Percentiles rank a stretch among this genome's conserved stretches.
phyloP scores from a whole-genome alignment of 53 echinoderm and acorn worm genomes.

The Zoroaster sp. region DNA sequence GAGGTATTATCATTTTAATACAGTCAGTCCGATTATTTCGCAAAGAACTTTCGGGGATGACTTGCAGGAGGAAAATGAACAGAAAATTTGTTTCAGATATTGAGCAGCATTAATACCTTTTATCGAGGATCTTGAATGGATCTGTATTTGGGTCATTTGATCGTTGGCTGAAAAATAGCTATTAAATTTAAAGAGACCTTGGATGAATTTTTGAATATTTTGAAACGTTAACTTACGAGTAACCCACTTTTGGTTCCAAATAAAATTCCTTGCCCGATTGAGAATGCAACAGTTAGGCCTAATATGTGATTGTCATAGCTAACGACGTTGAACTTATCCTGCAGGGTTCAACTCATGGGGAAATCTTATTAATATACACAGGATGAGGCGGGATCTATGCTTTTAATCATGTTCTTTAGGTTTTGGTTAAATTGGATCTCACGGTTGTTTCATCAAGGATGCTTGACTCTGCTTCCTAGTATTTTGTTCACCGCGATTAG shows the following conservation, averaged over 20 bases:
- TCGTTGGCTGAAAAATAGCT: too few relatives aligned
- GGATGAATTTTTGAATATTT: too few relatives aligned
- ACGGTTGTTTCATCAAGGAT: slow-evolving; percentile 40
- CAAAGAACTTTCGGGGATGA: too few relatives aligned
- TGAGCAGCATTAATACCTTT: too few relatives aligned
- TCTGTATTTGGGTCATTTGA: too few relatives aligned
- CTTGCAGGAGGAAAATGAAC: too few relatives aligned
- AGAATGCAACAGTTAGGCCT: background rate
- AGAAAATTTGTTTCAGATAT: too few relatives aligned
- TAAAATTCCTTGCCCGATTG: background rate
- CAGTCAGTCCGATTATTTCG: too few relatives aligned
- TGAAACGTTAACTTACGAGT: too few relatives aligned
- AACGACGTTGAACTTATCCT: slow-evolving; percentile 22
- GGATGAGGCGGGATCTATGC: background rate
- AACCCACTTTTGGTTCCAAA: background rate
- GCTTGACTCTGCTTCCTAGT: slow-evolving; percentile 36
- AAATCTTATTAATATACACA: background rate
- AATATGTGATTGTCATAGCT: background rate
- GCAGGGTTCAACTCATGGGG: background rate
- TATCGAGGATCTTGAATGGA: too few relatives aligned
- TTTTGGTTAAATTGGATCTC: slow-evolving; percentile 19
- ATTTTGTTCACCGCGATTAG: slow-evolving; percentile 50
- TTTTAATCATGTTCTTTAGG: background rate
- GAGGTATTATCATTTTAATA: too few relatives aligned
- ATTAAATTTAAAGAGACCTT: too few relatives aligned